Evolutionary conservation across 2,888 invertebrate species (phyloP), one percentile per base, ranked within the genome.

Genomic region (Vanessa cardui): DNA sequence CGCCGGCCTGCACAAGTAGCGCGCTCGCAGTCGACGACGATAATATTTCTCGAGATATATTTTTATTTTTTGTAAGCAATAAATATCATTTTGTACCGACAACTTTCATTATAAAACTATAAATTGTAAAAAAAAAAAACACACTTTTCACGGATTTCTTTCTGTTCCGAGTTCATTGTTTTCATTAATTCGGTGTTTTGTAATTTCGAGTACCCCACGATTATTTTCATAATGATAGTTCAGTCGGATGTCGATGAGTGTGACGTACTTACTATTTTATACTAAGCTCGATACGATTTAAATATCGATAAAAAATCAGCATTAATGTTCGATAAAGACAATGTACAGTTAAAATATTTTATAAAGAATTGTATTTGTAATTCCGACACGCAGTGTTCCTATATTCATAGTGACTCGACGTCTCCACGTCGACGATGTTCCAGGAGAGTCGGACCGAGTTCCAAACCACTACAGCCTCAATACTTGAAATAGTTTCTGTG

Each of bases 1-100:
- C 89, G 94, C 97, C 86, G 99, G 98, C 75, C 94, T 98, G 88
- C 84, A 84, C 84, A 88, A 89, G 86, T 87, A 82, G n/a, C 12
- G 20, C 20, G 1, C 15, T 20, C 4, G 46, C 46, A n/a, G 0
- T 46, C 49, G 49, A 3, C 18, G 18, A 20, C 49, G 8, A 8
- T 49, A 18, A 18, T 39, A 39, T 9, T n/a, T 18, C 49, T 49
- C 49, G 9, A 49, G 20, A 49, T 18, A 49, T 49, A 20, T 49
- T 20, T 18, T 49, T 49, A 49, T 49, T 49, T 49, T 49, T 9
- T 49, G 9, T 18, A 49, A 49, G n/a, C 39, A 39, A 49, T 49
- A 49, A 49, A 18, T 49, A 49, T 49, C 18, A 49, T 49, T 49
- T 20, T 49, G 49, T 49, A 49, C 49, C 49, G 49, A 49, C 49